Base-by-base conservation (phyloP, 2,888 invertebrate genomes). In the Ectemnius lituratus region DNA sequence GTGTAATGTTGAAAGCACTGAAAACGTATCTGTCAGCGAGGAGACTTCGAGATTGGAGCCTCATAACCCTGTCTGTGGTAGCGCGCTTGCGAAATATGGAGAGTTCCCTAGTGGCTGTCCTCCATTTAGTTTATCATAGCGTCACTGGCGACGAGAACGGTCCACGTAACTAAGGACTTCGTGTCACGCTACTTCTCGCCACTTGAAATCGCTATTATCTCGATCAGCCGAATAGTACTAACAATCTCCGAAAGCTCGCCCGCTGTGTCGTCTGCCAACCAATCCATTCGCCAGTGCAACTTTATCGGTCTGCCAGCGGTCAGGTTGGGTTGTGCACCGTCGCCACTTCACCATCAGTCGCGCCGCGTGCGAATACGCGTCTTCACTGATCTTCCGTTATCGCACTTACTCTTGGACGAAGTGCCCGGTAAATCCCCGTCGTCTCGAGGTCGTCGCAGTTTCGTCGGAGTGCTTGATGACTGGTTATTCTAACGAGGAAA, bases 41-140 rank as follows among this genome's bases (percentile, higher is more conserved):
- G 73, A 67, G 80, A 73, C 66, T 75, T 73, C 70, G 81, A 80
- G 77, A 83, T 80, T 81, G 83, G 81, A 80, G 83, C 87, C 86
- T 88, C 89, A 89, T 89, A 88, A 89, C 89, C 88, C 82, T 80
- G 56, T 70, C 37, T 37, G 37, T 60, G 70, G 76, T 76, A 46
- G 60, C n/a, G 67, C 56, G 52, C 56, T 67, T 58, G 11, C 6
- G 16, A 64, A 77, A 69, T 73, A 67, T 62, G 67, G 68, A 76
- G 8, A 76, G 47, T 28, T 61, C 58, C 37, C 6, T 49, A 58
- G 28, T 62, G 69, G 68, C 70, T 62, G 27, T 59, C 46, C 20
- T 59, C 28, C 18, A 58, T 67, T 37, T 66, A 58, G 46, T 64
- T 62, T 52, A 46, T 61, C 61, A 64, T n/a, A 57, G 58, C 61